A percentile compares a stretch with the other conserved stretches of the same genome.
Conservation (phyloP, 2,113 vertebrate genomes). For the Colinus virginianus region DNA sequence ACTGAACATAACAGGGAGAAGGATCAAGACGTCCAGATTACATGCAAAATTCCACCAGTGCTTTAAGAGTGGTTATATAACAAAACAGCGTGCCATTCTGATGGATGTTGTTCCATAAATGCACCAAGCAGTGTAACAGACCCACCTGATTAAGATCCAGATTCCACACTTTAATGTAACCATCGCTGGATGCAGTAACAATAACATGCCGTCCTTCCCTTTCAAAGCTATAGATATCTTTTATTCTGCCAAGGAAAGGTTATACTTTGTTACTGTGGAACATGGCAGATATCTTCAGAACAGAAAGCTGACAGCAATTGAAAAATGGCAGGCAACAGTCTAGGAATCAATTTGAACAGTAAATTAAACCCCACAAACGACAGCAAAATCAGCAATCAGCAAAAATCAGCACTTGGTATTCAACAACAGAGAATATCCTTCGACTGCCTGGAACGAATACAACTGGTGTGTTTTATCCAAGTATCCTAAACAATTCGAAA, state of each 20-base stretch:
- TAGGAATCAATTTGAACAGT: not conserved
- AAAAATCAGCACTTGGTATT: not conserved
- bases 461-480: not conserved
- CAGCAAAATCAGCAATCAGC: not conserved
- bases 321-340: not conserved
- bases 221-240: conserved; percentile 87
- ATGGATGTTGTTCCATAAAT: not conserved
- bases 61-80: not conserved
- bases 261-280: not conserved
- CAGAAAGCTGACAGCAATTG: not conserved
- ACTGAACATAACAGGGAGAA: not conserved
- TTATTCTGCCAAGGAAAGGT: conserved; percentile 81
- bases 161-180: conserved; percentile 95
- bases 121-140: not conserved
- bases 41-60: not conserved
- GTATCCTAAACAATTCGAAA: not conserved
- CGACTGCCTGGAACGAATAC: not conserved
- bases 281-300: not conserved
- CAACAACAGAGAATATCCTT: not conserved
- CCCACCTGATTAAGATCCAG: conserved; percentile 84
- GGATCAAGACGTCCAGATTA: not conserved
- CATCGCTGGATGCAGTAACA: conserved; percentile 94
- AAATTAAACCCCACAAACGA: not conserved
- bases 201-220: conserved; percentile 82
- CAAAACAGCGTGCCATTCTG: not conserved